phyloP scores from a whole-genome alignment of 2,888 invertebrate species.

The Drosophila nr. medialis region DNA sequence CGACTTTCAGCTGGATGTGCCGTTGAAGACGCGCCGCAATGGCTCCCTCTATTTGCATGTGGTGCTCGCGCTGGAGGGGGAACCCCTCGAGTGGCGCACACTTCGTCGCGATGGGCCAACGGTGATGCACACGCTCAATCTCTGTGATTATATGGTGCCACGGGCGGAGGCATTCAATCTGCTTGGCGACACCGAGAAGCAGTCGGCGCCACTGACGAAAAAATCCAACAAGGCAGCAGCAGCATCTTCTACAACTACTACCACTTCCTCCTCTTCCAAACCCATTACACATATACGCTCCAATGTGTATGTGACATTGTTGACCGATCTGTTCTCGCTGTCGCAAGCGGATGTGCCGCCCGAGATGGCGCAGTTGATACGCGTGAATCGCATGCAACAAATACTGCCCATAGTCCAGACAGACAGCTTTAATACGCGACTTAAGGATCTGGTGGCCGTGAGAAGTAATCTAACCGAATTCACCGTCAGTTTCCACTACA shows the following conservation, averaged over 20 bases:
- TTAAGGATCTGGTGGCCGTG: slow-evolving; percentile 90
- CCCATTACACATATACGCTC: slow-evolving; percentile 92
- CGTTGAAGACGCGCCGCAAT: slow-evolving; percentile 91
- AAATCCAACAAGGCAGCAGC: background rate
- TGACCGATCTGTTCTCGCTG: slow-evolving; percentile 90
- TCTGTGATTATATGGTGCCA: slow-evolving; percentile 91
- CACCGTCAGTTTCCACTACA: slow-evolving; percentile 89
- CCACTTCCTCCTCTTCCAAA: background rate
- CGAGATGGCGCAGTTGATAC: slow-evolving; percentile 88
- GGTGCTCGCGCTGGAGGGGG: slow-evolving; percentile 87
- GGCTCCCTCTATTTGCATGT: slow-evolving; percentile 93
- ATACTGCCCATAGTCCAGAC: slow-evolving; percentile 94
- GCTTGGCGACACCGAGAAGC: slow-evolving; percentile 85
- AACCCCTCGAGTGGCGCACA: slow-evolving; percentile 86
- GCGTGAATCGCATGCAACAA: slow-evolving; percentile 87
- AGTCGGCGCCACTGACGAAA: background rate
- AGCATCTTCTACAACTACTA: background rate
- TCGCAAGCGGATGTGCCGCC: slow-evolving; percentile 89
- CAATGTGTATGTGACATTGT: slow-evolving; percentile 90
- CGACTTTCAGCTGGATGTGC: slow-evolving; percentile 87
- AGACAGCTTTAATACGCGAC: slow-evolving; percentile 92
- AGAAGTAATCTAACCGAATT: slow-evolving; percentile 87
- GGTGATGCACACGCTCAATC: slow-evolving; percentile 87
- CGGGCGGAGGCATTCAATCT: slow-evolving; percentile 91
- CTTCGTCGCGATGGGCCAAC: slow-evolving; percentile 87